Evolutionary conservation across 2,797 vertebrate species (phyloP).

Genomic region (Pseudomugil gertrudae): DNA sequence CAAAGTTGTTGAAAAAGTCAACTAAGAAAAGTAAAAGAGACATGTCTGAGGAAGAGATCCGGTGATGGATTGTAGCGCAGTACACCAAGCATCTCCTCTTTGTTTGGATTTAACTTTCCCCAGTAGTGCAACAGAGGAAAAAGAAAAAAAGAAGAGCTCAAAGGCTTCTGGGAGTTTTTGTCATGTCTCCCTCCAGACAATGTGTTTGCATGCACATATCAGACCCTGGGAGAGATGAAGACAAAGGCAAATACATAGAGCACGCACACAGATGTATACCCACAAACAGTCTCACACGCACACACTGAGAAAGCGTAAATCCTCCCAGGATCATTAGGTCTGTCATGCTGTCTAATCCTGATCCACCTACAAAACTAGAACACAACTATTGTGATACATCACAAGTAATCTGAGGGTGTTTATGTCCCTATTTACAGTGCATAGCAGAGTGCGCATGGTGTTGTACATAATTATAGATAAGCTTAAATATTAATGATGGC

Average conservation of each 20-base stretch:
- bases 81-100: constrained; percentile 72
- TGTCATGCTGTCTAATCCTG: constrained; percentile 80
- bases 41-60: constrained; percentile 73
- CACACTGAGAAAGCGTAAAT: constrained; percentile 60
- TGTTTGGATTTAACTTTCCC: constrained; percentile 85
- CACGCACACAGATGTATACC: constrained; percentile 62
- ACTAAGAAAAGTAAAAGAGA: constrained; percentile 74
- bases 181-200: constrained; percentile 85
- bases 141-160: constrained; percentile 74
- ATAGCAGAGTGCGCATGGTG: constrained; percentile 55
- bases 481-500: constrained; percentile 79
- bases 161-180: constrained; percentile 86
- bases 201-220: constrained; percentile 84
- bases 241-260: constrained; percentile 80
- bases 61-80: constrained; percentile 73
- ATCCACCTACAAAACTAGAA: constrained; percentile 81
- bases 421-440: constrained; percentile 70
- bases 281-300: constrained; percentile 35
- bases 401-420: constrained; percentile 69
- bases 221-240: constrained; percentile 79
- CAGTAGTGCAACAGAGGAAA: constrained; percentile 77
- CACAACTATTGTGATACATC: constrained; percentile 69
- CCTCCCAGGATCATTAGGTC: constrained; percentile 80
- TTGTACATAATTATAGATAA: constrained; percentile 77
- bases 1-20: constrained; percentile 76